Conservation (phyloP, 2,797 vertebrate genomes). For the Mus spretus region DNA sequence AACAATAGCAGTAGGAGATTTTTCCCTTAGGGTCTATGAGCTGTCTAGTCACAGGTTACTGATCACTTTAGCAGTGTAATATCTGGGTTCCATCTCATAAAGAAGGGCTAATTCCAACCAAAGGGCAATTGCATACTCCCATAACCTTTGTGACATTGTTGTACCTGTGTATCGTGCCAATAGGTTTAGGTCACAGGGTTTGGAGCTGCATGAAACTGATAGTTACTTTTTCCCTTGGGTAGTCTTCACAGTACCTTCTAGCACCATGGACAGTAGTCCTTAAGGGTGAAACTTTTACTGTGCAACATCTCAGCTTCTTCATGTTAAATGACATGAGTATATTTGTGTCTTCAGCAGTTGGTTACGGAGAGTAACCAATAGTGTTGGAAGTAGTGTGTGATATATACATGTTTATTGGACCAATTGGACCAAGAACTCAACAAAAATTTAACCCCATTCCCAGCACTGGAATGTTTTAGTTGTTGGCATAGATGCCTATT, state of each 20-base stretch:
- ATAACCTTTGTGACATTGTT: background rate
- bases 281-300: background rate
- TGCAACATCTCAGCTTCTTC: background rate
- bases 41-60: background rate
- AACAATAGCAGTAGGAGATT: background rate
- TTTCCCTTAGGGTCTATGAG: background rate
- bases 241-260: background rate
- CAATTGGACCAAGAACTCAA: background rate
- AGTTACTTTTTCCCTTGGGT: background rate
- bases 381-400: background rate
- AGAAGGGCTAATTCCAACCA: background rate
- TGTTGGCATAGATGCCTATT: background rate
- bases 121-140: background rate
- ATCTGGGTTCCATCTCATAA: background rate
- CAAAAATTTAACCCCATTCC: background rate
- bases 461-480: background rate
- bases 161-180: background rate
- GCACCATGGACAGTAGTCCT: background rate
- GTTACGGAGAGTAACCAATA: background rate
- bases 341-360: background rate
- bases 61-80: background rate
- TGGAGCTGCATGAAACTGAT: background rate
- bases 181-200: background rate
- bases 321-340: background rate
- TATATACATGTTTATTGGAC: background rate